Evolutionary conservation across 1,140 invertebrate species (phyloP).

Genomic region (Drosophila subobscura): DNA sequence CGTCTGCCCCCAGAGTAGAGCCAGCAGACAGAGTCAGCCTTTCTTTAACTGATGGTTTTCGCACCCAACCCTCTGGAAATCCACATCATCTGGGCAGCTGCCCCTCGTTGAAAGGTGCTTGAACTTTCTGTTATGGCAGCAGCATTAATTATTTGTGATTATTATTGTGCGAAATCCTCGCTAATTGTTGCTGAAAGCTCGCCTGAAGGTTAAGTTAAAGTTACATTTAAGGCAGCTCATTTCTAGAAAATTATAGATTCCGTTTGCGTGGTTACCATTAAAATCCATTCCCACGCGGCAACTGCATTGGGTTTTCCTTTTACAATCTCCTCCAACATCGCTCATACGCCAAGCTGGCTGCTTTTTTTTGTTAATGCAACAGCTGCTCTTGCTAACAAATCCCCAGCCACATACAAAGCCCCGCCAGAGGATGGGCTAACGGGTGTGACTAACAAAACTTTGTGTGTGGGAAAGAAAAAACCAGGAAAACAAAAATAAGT

Average conservation of each 20-base stretch:
- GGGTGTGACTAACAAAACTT: conserved; percentile 28
- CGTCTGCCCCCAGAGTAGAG: conserved; percentile 24
- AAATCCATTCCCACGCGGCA: too few species aligned
- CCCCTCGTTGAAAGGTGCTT: conserved; percentile 29
- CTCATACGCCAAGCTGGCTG: conserved; percentile 23
- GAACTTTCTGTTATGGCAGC: conserved; percentile 51
- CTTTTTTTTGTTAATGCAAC: conserved; percentile 31
- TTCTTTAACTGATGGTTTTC: too few species aligned
- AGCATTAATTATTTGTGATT: conserved; percentile 64
- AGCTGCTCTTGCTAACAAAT: conserved; percentile 28
- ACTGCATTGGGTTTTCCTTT: neutral
- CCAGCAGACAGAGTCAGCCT: neutral
- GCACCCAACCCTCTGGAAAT: neutral
- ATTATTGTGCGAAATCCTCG: conserved; percentile 19
- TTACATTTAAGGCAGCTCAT: conserved; percentile 22
- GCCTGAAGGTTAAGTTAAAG: conserved; percentile 71
- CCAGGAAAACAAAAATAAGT: conserved; percentile 14
- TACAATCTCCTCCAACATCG: conserved; percentile 1
- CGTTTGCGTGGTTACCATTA: neutral
- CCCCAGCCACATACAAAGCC: conserved; percentile 22
- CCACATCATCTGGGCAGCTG: neutral
- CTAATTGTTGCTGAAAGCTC: conserved; percentile 23
- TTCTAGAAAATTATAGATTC: too few species aligned
- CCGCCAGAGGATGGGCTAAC: conserved; percentile 1
- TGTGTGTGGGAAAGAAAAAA: neutral